Base-by-base conservation (phyloP, 2,888 invertebrate genomes). In the Papilio elwesi region DNA sequence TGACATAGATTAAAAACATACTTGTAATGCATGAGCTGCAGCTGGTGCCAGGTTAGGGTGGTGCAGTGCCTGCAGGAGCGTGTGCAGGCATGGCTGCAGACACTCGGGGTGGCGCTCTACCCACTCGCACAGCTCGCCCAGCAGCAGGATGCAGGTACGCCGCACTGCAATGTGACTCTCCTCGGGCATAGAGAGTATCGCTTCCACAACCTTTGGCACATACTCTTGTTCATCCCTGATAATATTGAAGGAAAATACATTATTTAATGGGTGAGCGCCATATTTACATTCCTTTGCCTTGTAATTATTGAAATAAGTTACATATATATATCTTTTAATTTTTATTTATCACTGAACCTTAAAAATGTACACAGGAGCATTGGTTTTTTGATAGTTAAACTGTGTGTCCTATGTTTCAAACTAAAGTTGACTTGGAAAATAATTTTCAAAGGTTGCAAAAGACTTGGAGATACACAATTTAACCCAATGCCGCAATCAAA, bases 121-220 rank as follows among this genome's bases (percentile, higher is more conserved):
- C 99, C 99, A 99, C 87, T 99, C 99, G 85, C 97, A 97, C 53
- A 99, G 94, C 91, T 99, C 98, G 0, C 98, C 98, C 63, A 99
- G 92, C 66, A 99, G 92, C 78, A 97, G 94, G 73, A 98, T 96
- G 79, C 98, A 98, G 0, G 99, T 99, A 85, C 97, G 96, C 71
- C 97, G 95, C 0, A 99, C 98, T 0, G 98, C 98, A 48, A 97
- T 94, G 87, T 99, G 99, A 0, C 96, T 95, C 47, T 96, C 95
- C 78, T 96, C 96, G 0, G 98, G 98, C 85, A 98, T 95, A 77
- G 96, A 96, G 53, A 99, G 91, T 75, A 99, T 97, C 13, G 98
- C 98, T 85, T 98, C 97, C 12, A 99, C 96, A 47, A 99, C 98
- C 89, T 98, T 97, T 12, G 98, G 98, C 70, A 99, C 98, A 67